Evolutionary conservation across 2,888 invertebrate genomes (phyloP).

Genomic region (Drosophila merina): DNA sequence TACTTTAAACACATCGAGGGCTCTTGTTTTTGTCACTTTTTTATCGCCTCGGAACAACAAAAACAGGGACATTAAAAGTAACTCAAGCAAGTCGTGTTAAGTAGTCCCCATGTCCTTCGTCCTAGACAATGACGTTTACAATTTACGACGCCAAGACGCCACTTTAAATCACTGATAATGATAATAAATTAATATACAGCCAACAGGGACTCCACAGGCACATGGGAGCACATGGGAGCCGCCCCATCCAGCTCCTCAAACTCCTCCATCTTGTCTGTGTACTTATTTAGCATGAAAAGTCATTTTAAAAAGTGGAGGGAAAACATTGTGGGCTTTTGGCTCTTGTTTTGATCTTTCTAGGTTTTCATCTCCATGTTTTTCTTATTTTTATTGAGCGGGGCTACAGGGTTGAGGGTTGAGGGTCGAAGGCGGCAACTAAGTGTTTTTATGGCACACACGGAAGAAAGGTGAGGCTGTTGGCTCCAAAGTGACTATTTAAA

Average conservation of each 20-base stretch:
- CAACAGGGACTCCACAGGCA: slow-evolving; percentile 44
- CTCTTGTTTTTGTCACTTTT: slow-evolving; percentile 7
- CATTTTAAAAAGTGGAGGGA: slow-evolving; percentile 69
- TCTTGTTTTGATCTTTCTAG: slow-evolving; percentile 50
- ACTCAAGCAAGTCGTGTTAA: slow-evolving; percentile 57
- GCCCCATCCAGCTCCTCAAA: background rate
- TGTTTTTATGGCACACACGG: slow-evolving; percentile 58
- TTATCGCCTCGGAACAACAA: slow-evolving; percentile 30
- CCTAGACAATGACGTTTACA: slow-evolving; percentile 65
- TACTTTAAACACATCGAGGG: slow-evolving; percentile 7
- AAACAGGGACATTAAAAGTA: slow-evolving; percentile 20
- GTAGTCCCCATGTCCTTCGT: slow-evolving; percentile 54
- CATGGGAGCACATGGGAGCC: slow-evolving; percentile 33
- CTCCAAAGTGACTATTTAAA: slow-evolving; percentile 12
- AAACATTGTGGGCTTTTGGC: slow-evolving; percentile 36
- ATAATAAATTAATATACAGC: slow-evolving; percentile 77
- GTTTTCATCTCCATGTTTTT: slow-evolving; percentile 40
- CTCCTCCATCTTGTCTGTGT: slow-evolving; percentile 13
- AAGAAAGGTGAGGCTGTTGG: slow-evolving; percentile 16
- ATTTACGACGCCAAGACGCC: slow-evolving; percentile 77
- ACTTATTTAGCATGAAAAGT: slow-evolving; percentile 76
- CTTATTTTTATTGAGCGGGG: slow-evolving; percentile 41
- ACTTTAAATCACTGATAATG: slow-evolving; percentile 79
- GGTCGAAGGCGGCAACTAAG: slow-evolving; percentile 42
- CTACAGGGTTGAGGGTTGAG: slow-evolving; percentile 24